Percentiles rank a stretch among this genome's conserved stretches.
Evolutionary conservation across 2,113 vertebrate species (phyloP).

Genomic region (Fregata magnificens): DNA sequence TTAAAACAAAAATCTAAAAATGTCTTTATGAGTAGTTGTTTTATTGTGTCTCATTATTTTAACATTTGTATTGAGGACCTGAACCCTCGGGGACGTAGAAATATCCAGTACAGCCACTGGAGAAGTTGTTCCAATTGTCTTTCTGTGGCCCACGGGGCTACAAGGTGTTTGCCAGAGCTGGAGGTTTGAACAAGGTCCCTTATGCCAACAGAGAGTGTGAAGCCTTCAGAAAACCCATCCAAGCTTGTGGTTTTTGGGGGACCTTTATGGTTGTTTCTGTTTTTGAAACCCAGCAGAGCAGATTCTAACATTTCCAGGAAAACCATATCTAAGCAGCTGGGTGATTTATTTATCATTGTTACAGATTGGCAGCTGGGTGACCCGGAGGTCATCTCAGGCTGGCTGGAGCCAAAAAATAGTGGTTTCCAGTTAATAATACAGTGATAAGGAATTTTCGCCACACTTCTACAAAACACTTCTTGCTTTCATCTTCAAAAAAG

Average conservation of each 20-base stretch:
- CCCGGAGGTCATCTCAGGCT: neutral
- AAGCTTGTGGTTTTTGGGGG: neutral
- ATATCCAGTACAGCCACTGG: neutral
- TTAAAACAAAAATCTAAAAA: neutral
- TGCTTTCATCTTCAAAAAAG: neutral
- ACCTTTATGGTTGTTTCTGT: neutral
- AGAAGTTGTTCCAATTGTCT: neutral
- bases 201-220: neutral
- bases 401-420: neutral
- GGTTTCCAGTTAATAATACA: neutral
- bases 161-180: neutral
- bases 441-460: neutral
- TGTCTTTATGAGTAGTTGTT: neutral
- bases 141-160: neutral
- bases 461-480: neutral
- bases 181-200: neutral
- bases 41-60: neutral
- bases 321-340: neutral
- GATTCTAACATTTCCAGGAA: neutral
- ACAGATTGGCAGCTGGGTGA: neutral
- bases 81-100: neutral
- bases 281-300: neutral
- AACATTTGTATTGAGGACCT: neutral
- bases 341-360: conserved; percentile 1
- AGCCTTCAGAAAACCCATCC: neutral